Percentiles rank a stretch among this genome's conserved stretches.
phyloP scores from a whole-genome alignment of 1,140 invertebrate genomes.

The Pteromalus puparum region DNA sequence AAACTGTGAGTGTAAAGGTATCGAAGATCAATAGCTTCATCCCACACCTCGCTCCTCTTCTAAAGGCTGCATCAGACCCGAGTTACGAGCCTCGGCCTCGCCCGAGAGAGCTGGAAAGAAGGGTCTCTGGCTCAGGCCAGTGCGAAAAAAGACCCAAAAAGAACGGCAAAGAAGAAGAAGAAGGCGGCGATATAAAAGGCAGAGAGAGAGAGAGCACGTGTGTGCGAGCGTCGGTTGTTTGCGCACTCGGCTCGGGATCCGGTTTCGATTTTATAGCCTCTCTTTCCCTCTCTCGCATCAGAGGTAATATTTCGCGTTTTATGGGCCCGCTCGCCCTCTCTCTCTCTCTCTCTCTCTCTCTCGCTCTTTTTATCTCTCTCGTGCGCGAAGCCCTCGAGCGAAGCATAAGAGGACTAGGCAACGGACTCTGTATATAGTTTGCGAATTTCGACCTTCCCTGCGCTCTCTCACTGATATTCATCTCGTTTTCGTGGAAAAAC shows the following conservation, averaged over 20 bases:
- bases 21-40: constrained; percentile 21
- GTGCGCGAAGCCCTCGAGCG: background rate
- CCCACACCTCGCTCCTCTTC: background rate
- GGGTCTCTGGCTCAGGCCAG: background rate
- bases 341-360: constrained; percentile 41
- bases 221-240: constrained; percentile 54
- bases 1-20: background rate
- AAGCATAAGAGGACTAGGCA: constrained; percentile 8
- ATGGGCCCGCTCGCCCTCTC: constrained; percentile 53
- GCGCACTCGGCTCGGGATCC: constrained; percentile 61
- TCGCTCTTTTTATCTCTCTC: constrained; percentile 12
- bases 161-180: background rate
- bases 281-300: constrained; percentile 53
- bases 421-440: constrained; percentile 28
- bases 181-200: background rate
- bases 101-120: background rate
- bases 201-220: constrained; percentile 21
- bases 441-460: constrained; percentile 28
- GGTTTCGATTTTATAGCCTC: constrained; percentile 68
- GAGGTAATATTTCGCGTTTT: constrained; percentile 66
- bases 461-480: constrained; percentile 38
- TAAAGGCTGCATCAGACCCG: background rate
- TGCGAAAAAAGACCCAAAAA: background rate
- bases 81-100: background rate
- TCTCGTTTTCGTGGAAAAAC: constrained; percentile 51